Base-by-base conservation (phyloP, 2,888 invertebrate species). In the Tetropium fuscum region DNA sequence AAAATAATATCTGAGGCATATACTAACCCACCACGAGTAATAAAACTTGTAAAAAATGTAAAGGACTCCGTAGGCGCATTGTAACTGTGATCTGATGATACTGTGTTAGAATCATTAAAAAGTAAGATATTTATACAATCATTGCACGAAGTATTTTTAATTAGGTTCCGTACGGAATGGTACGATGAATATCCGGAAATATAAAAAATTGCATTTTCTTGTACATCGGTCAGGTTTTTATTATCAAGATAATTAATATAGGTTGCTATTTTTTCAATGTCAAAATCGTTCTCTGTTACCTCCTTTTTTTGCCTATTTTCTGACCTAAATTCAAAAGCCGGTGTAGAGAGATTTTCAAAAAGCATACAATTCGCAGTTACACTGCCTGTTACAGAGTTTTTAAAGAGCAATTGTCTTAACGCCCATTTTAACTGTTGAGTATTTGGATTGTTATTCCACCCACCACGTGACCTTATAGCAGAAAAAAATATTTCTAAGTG, bases 361-460 rank as follows among this genome's bases (percentile, higher is more conserved):
- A 18, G 20, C 20, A 51, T 49, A 43, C 68, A 68, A 57, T 70
- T 69, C 22, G 54, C n/a, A n/a, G n/a, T n/a, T n/a, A 63, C 40
- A 60, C 68, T 68, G 3, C 65, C 44, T 43, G 19, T 57, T 22
- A 72, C 60, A 13, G 53, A 57, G 58, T 71, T 70, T 10, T 43
- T 56, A 45, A 59, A 68, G 11, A 73, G 48, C 10, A 70, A 48
- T 43, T 67, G 55, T 53, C 67, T 36, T 30, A 70, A 60, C 13
- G 66, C 4, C 49, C 49, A 32, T 13, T 47, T 22, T 64, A 66
- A 65, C 27, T 64, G 48, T 44, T 71, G 47, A 3, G 64, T 32
- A 40, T 59, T 69, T 11, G 71, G 63, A 55, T 69, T 70, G 30
- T 71, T 66, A 51, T 68, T 41, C 53, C 53, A 53, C 15, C 53